Base-by-base conservation (phyloP, 2,113 vertebrate genomes). In the Macrotus californicus region DNA sequence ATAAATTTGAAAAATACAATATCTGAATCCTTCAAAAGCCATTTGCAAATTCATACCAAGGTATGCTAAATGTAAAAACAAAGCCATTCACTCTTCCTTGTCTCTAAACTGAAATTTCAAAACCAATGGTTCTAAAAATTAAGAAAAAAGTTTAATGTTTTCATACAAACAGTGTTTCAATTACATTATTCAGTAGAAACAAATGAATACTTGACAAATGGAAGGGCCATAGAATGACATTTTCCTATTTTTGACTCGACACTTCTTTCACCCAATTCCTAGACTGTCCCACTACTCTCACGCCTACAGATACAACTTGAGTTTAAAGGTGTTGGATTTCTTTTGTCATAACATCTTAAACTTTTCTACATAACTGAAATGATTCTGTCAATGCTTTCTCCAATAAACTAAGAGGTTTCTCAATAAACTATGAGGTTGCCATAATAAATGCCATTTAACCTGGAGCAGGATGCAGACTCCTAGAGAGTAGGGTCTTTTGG, bases 1-100 rank as follows among this genome's bases (percentile, higher is more conserved):
- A 88, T 0, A 88, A 72, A 86, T 85, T 48, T 77, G 86, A 70
- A 82, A 95, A 95, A 94, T 46, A 87, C 95, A 95, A 93, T 80
- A 90, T 39, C 52, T 48, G 18, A 83, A 96, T 88, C 76, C 61
- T 69, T 93, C 89, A 96, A 96, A 91, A 93, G 54, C 89, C 67
- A 85, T 95, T 94, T 91, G 70, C 70, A 88, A 90, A 92, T 88
- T 94, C 82, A 94, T 70, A 87, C 24, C 41, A 67, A 77, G 21
- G 91, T 54, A 21, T 31, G 48, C 72, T 86, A 77, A 91, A 75
- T 75, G 41, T 64, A 59, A 70, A 96, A 89, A 87, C 61, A 92
- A 89, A 83, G 31, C 19, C 36, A n/a, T 64, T 87, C 46, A 75
- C 41, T 61, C n/a, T 91, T 31, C 21, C 31, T 88, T 31, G 21